Evolutionary conservation across 2,888 invertebrate genomes (phyloP), one percentile per base, ranked within the genome.

Genomic region (Stictocephala bisonia): DNA sequence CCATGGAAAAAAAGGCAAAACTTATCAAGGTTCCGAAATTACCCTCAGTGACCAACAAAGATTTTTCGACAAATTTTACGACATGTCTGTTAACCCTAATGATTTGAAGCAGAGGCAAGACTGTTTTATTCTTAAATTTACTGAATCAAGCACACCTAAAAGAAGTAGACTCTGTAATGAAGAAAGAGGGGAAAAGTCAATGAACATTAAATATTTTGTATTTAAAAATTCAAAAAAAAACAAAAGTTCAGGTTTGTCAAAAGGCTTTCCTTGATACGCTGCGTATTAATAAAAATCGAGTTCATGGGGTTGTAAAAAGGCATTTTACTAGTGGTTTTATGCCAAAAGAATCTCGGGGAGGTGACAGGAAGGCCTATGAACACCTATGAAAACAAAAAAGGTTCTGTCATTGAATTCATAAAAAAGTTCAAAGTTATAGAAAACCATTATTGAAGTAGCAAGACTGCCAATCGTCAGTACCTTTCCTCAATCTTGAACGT

Each of bases 361-460:
- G 60, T 29, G 22, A 29, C 60, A 60, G 60, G 20, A 35, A 35
- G 13, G 20, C 1, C 7, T n/a, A n/a, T n/a, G n/a, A 48, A 7
- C 2, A 6, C 13, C 4, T 48, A 7, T 48, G 4, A 2, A 48
- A 13, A 60, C 4, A 60, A 31, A 18, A 29, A 60, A 35, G 22
- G 20, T 18, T 60, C 60, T 15, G 20, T 60, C 35, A 60, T 13
- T 7, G 20, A 29, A 3, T 60, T 60, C 22, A 60, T 60, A 18
- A 35, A 60, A 31, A 60, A 7, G 15, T 60, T 60, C 15, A 11
- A 29, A 11, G 31, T 35, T 11, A 18, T 60, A 35, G 60, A 60
- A n/a, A 60, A 22, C n/a, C 60, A 60, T 18, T 60, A 60, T 22
- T 60, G 60, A 29, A 60, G 60, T 11, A 20, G 60, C 7, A 60